phyloP scores from a whole-genome alignment of 2,888 invertebrate species.

The Tortricodes alternella region DNA sequence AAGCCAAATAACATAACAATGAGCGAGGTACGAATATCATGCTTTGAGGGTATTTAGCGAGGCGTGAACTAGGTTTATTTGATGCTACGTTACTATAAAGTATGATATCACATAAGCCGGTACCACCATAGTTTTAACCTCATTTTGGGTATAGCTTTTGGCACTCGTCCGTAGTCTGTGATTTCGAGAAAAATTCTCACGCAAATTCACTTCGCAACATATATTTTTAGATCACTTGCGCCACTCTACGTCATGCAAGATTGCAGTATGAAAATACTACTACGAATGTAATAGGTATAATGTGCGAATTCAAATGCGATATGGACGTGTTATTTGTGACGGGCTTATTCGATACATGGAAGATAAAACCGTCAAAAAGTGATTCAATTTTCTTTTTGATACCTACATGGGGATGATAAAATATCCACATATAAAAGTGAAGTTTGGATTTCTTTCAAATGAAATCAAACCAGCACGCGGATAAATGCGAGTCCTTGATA shows the following conservation, averaged over 20 bases:
- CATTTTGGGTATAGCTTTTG: no score
- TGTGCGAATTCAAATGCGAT: no score
- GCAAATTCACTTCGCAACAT: constrained; percentile 47
- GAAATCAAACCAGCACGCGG: constrained; percentile 20
- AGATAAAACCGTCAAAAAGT: no score
- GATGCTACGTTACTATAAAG: not conserved
- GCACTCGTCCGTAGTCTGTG: no score
- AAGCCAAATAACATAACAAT: constrained; percentile 5
- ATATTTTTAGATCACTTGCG: constrained; percentile 65
- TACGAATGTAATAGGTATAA: no score
- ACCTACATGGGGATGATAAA: not conserved
- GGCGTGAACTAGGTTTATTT: constrained; percentile 4
- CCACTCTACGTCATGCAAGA: constrained; percentile 49
- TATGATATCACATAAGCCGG: no score
- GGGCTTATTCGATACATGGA: no score
- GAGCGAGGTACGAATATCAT: not conserved
- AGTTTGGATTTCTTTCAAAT: constrained; percentile 24
- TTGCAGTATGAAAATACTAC: constrained; percentile 45
- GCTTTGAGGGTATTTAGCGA: not conserved
- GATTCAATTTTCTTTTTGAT: not conserved
- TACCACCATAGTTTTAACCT: no score
- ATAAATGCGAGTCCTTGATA: constrained; percentile 42
- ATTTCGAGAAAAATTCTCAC: constrained; percentile 38
- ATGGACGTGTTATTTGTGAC: no score
- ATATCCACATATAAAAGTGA: not conserved